Base-by-base conservation (phyloP, 2,888 invertebrate genomes). In the Dromius quadrimaculatus region DNA sequence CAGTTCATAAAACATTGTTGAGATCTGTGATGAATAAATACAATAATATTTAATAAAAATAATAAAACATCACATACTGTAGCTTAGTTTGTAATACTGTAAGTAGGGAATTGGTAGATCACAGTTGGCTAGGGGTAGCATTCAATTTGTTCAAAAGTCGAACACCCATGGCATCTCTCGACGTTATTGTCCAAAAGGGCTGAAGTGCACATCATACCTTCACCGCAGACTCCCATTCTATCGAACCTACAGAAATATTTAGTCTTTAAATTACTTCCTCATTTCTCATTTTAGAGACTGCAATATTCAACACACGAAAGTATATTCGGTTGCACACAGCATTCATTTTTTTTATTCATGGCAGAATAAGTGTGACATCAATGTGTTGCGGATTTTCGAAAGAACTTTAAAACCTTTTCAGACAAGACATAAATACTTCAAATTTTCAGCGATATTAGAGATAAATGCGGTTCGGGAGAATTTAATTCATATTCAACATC, bases 151-250 rank as follows among this genome's bases (percentile, higher is more conserved):
- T 73, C 74, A 11, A 79, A 57, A 0, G 45, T 74, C 28, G 78
- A 80, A 72, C 83, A 83, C 20, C 83, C 83, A 71, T 81, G 79
- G 74, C 83, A 83, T 57, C 76, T 75, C 72, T 79, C 79, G 72
- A 82, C 81, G 20, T 64, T 45, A n/a, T 28, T 45, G 20, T 59
- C 59, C n/a, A 38, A 8, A 17, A 66, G 28, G 4, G 38, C 5
- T 8, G 61, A 20, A 1, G 76, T 76, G 73, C 82, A 82, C 78
- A 79, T 79, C 75, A 81, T 74, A 5, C 81, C 80, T 68, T 79
- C 79, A 1, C 80, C 81, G 71, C 82, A 82, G 13, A 75, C 74
- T 23, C 81, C 82, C 54, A 79, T 23, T 15, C 15, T 8, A 28
- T 54, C 9, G 50, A 75, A 11, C 13, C 20, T 17, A 20, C 17